A percentile compares a stretch with the other conserved stretches of the same genome.
Conservation (phyloP, 1,140 invertebrate species). For the Amyelois transitella region DNA sequence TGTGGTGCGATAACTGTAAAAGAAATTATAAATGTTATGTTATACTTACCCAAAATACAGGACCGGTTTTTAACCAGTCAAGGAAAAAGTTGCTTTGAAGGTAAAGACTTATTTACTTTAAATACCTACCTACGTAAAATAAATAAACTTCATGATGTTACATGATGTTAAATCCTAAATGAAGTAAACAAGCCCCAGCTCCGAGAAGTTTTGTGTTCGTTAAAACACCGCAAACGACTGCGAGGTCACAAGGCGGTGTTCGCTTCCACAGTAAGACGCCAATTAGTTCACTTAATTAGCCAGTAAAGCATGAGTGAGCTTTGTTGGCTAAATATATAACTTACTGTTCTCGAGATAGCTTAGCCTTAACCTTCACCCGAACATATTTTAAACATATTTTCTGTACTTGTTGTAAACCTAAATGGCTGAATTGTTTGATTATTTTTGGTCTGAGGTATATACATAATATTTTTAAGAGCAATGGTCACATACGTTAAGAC, state of each 20-base stretch:
- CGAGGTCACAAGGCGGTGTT: background rate
- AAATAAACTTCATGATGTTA: no score
- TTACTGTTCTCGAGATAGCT: background rate
- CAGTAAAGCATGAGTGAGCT: slow-evolving; percentile 6
- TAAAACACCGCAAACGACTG: slow-evolving; percentile 3
- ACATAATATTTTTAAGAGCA: no score
- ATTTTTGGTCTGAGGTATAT: no score
- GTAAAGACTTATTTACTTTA: background rate
- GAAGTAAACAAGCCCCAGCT: background rate
- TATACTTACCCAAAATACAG: no score
- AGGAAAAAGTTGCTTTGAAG: slow-evolving; percentile 2
- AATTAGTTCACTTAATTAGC: slow-evolving; percentile 11
- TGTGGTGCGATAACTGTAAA: no score
- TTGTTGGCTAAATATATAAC: background rate
- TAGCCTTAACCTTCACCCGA: no score
- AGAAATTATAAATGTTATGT: no score
- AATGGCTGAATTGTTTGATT: no score
- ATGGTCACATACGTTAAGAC: no score
- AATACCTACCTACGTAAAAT: background rate
- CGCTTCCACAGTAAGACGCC: slow-evolving; percentile 10
- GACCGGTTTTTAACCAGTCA: background rate
- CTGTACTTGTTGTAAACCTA: no score
- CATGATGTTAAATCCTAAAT: background rate
- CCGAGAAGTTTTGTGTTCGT: slow-evolving; percentile 1
- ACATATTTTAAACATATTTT: background rate